Conservation (phyloP, 2,888 invertebrate genomes). For the Archaeoteleia sp. region DNA sequence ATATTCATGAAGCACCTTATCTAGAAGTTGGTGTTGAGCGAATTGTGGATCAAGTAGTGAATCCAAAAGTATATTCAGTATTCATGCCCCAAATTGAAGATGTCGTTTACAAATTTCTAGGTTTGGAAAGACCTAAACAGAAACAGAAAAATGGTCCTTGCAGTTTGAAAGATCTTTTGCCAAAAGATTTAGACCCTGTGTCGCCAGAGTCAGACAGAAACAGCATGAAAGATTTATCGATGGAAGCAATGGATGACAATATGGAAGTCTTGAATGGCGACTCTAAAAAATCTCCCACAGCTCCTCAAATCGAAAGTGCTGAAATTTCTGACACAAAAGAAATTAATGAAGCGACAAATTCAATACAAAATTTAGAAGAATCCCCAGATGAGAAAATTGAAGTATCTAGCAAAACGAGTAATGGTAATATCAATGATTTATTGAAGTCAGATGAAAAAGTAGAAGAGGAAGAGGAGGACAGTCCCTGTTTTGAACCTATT, state of each 20-base stretch:
- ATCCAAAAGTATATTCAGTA: conserved; percentile 91
- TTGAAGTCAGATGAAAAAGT: conserved; percentile 73
- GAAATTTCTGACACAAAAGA: conserved; percentile 59
- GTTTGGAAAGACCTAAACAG: conserved; percentile 83
- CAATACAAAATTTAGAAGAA: too few relatives aligned
- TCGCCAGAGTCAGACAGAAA: conserved; percentile 86
- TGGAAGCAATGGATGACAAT: conserved; percentile 67
- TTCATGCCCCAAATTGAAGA: conserved; percentile 95
- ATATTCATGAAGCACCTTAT: conserved; percentile 92
- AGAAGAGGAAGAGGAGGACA: conserved; percentile 80
- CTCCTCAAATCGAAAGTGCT: conserved; percentile 49
- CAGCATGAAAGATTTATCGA: conserved; percentile 74
- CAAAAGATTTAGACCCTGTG: conserved; percentile 87
- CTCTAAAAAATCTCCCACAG: conserved; percentile 33
- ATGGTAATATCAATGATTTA: conserved; percentile 71
- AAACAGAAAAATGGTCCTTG: conserved; percentile 67
- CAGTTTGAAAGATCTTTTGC: conserved; percentile 79
- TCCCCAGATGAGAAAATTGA: conserved; percentile 38
- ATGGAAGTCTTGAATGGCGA: conserved; percentile 49
- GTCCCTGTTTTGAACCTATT: conserved; percentile 81
- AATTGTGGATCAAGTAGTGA: conserved; percentile 96
- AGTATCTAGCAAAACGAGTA: conserved; percentile 64
- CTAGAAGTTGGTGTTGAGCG: conserved; percentile 93
- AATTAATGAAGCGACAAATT: conserved; percentile 56
- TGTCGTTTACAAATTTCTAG: conserved; percentile 90